Conservation (phyloP, 2,113 vertebrate genomes). For the Glaucidium brasilianum region DNA sequence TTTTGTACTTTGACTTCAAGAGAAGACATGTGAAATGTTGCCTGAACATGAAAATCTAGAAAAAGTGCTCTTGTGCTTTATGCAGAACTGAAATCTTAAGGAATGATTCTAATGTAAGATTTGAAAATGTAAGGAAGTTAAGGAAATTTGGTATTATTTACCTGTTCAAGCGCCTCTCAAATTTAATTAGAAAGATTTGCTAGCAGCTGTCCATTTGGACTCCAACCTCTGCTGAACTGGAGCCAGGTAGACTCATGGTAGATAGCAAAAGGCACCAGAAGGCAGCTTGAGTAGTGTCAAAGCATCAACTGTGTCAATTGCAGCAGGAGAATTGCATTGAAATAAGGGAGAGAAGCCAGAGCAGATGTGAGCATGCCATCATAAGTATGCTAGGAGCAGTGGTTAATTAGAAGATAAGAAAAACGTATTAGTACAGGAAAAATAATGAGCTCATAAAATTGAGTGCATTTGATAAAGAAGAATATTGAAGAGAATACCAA, state of each 20-base stretch:
- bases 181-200: background rate
- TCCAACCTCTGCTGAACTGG: background rate
- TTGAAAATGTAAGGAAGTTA: background rate
- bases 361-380: background rate
- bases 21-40: background rate
- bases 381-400: constrained; percentile 18
- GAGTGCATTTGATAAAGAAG: constrained; percentile 18
- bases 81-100: background rate
- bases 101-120: background rate
- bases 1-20: background rate
- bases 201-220: background rate
- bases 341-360: background rate
- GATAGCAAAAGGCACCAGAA: background rate
- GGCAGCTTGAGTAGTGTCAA: background rate
- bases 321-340: background rate
- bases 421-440: constrained; percentile 46
- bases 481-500: background rate
- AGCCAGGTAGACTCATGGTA: background rate
- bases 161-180: background rate
- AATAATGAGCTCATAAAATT: constrained; percentile 53
- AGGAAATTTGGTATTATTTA: background rate
- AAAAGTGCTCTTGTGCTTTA: background rate
- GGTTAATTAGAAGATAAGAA: constrained; percentile 59
- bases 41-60: background rate
- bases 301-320: background rate